phyloP scores from a whole-genome alignment of 2,797 vertebrate species.

The Eulemur albifrons region DNA sequence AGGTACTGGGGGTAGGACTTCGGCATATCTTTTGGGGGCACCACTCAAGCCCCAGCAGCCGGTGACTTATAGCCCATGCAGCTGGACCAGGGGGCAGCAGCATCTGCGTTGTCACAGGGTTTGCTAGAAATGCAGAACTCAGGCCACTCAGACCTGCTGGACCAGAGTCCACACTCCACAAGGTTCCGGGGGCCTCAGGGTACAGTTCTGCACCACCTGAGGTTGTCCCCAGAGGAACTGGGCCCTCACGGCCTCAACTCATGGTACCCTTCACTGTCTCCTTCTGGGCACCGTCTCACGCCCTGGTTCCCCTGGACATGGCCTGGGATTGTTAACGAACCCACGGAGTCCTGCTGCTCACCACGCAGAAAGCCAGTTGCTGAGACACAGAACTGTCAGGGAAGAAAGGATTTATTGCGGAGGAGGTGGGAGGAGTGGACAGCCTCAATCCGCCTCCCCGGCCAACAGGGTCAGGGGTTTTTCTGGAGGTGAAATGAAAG shows the following conservation, averaged over 20 bases:
- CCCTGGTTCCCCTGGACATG: not conserved
- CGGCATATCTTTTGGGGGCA: not conserved
- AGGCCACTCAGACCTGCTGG: not conserved
- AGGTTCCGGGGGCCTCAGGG: accelerated
- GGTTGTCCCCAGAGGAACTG: not conserved
- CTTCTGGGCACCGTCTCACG: not conserved
- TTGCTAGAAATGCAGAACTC: not conserved
- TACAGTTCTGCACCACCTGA: accelerated
- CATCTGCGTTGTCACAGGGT: accelerated
- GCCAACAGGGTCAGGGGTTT: too few species aligned
- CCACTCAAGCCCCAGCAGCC: not conserved
- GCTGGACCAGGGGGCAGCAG: accelerated
- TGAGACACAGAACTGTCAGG: too few species aligned
- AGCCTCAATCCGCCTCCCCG: too few species aligned
- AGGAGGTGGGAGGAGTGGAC: too few species aligned
- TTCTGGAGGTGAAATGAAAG: too few species aligned
- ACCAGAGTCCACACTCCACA: too few species aligned
- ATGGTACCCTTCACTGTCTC: accelerated
- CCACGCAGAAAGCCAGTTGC: too few species aligned
- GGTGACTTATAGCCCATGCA: accelerated
- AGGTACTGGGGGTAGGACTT: not conserved
- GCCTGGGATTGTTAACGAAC: not conserved
- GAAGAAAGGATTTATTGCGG: too few species aligned
- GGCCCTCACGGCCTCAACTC: too few species aligned
- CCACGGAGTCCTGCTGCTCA: too few species aligned